Base-by-base conservation (phyloP, 2,888 invertebrate genomes). In the Meloe dianella region DNA sequence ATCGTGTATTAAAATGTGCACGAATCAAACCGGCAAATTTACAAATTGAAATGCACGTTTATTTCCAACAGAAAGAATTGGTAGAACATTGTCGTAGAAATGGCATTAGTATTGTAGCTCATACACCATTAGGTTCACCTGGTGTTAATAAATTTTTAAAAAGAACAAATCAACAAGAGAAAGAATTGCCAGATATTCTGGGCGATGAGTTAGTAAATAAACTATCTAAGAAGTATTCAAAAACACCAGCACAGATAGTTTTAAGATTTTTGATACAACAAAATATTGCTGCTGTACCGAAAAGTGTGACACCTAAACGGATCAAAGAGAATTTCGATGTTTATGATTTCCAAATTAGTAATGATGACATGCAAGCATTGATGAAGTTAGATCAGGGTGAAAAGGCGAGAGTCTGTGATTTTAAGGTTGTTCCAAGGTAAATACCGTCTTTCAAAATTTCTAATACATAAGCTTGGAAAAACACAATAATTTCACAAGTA, bases 261-360 rank as follows among this genome's bases (percentile, higher is more conserved):
- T 83, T 95, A 1, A 87, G 91, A 57, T 90, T 90, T 82, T 84
- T 89, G 22, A 75, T 93, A 14, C 92, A 95, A 80, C 87, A 88
- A 38, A 90, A 89, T 12, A 83, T 94, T 30, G 87, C 87, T 6
- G 89, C 90, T 41, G 93, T 95, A 75, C 94, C 95, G 7, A 95
- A 95, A 81, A 94, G 94, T 81, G 90, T 90, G 7, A 91, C 90
- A 80, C 83, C 89, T 0, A 78, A 83, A 1, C 87, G 94, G 70
- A 88, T 95, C 22, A 86, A 87, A 78, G 88, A 92, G 84, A 95
- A 95, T 78, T 87, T 93, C 58, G 83, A 90, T 63, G 80, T 93
- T 54, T 92, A 92, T 81, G 89, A 90, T 81, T 93, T 93, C 80
- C 83, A 87, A 72, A 80, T 84, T 84, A 29, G 82, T 82, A 35